phyloP scores from a whole-genome alignment of 30 jellyfish, hydroid and myxozoan species.

The Cassiopea andromeda region DNA sequence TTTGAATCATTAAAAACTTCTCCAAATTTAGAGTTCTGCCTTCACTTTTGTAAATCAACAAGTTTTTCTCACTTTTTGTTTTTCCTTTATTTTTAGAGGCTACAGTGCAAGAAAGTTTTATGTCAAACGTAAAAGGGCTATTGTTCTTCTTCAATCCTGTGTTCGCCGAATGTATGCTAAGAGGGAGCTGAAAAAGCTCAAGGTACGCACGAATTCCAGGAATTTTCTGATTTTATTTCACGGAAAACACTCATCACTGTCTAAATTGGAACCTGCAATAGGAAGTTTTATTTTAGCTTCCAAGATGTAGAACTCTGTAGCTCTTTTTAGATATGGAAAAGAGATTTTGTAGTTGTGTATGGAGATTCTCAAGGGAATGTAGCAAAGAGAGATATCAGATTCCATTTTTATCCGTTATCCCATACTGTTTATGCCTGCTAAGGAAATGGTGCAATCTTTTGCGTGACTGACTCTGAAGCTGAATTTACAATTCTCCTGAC shows the following conservation, averaged over 20 bases:
- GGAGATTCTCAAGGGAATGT: too few relatives aligned
- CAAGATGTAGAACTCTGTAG: too few relatives aligned
- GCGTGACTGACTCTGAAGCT: too few relatives aligned
- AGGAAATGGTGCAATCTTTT: too few relatives aligned
- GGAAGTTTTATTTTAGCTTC: too few relatives aligned
- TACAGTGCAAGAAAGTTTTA: slow-evolving; percentile 68
- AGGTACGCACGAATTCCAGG: slow-evolving; percentile 46
- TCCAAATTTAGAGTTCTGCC: background rate
- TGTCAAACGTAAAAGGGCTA: slow-evolving; percentile 51
- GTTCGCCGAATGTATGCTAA: slow-evolving; percentile 89
- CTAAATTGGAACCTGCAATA: background rate
- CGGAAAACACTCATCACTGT: background rate
- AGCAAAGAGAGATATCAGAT: too few relatives aligned
- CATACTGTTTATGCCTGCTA: too few relatives aligned
- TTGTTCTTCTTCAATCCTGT: slow-evolving; percentile 81
- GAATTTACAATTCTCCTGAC: too few relatives aligned
- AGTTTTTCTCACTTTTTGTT: background rate
- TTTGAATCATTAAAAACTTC: too few relatives aligned
- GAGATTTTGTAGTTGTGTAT: too few relatives aligned
- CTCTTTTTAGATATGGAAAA: too few relatives aligned
- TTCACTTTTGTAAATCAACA: background rate
- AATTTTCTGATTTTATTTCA: background rate
- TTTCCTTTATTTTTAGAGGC: slow-evolving; percentile 41
- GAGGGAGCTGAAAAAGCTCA: slow-evolving; percentile 81
- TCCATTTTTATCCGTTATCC: too few relatives aligned